Evolutionary conservation across 2,888 invertebrate species (phyloP).

Genomic region (Agriopis marginaria): DNA sequence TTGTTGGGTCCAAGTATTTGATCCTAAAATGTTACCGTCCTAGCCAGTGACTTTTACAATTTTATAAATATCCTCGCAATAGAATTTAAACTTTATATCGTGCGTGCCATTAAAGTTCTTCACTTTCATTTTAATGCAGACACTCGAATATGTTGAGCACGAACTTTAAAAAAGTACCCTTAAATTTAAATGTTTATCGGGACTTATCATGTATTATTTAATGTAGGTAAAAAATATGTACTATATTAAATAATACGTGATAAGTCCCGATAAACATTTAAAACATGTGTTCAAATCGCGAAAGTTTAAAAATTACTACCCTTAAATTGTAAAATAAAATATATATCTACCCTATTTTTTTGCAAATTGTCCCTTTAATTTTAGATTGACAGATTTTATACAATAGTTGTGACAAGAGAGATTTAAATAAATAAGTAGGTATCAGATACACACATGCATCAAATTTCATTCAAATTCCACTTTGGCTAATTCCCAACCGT

Average conservation of each 20-base stretch:
- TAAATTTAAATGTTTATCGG: no score
- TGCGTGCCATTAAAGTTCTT: slow-evolving; percentile 58
- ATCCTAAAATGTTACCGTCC: slow-evolving; percentile 71
- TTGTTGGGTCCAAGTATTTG: slow-evolving; percentile 62
- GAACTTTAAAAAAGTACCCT: slow-evolving; percentile 19
- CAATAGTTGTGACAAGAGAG: slow-evolving; percentile 2
- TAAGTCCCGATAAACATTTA: no score
- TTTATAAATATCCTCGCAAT: slow-evolving; percentile 36
- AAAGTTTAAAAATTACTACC: no score
- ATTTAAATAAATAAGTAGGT: background rate
- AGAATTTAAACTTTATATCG: slow-evolving; percentile 30
- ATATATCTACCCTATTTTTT: background rate
- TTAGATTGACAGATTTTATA: background rate
- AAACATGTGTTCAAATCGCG: no score
- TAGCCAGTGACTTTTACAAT: slow-evolving; percentile 65
- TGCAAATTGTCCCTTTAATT: background rate
- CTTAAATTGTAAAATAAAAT: slow-evolving; percentile 27
- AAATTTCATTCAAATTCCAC: slow-evolving; percentile 3
- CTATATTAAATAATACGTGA: no score
- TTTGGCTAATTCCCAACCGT: slow-evolving; percentile 40
- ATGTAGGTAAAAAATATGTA: no score
- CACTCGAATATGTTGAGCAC: slow-evolving; percentile 48
- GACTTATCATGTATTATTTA: no score
- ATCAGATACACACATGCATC: background rate
- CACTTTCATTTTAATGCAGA: slow-evolving; percentile 47